Base-by-base conservation (phyloP, 2,113 vertebrate species). In the Nesogale talazaci region DNA sequence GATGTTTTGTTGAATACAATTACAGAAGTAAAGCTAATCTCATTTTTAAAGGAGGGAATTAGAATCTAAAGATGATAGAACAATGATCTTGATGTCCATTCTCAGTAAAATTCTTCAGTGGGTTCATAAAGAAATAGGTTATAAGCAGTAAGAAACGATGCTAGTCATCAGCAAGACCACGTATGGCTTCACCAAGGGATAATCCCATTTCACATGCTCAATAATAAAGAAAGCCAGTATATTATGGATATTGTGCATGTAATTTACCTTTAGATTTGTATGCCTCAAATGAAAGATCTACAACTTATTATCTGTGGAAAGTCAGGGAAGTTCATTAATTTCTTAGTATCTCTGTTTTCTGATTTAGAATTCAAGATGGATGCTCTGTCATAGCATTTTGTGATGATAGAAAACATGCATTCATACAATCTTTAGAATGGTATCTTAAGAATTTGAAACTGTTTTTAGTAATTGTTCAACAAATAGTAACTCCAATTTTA, bases 11-110 rank as follows among this genome's bases (percentile, higher is more conserved):
- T 34, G 85, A 97, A 97, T 34, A 23, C 82, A 57, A 95, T 97
- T 96, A 94, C 27, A 91, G 94, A 97, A 78, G 19, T 93, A 88
- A 77, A 77, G 72, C 20, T 89, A 90, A 90, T 83, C 56, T 90
- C 22, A 93, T 90, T 87, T 82, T 95, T 83, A 15, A 86, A 87
- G 76, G 29, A 86, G 12, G 20, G 19, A 14, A 6, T 89, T 56
- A 12, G 10, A 74, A 38, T 84, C n/a, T 89, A 94, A 22, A 89
- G 90, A 91, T 89, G 63, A 72, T 77, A 90, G 15, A 8, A 12
- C 29, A 91, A 27, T 78, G 29, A 63, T 88, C 52, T 74, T 90
- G 57, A 86, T 31, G 89, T 77, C 52, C 89, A 79, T 92, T 19
- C 34, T 76, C 78, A 46, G 29, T 81, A 52, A 29, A 93, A 89